These are phyloP conservation scores for Zaprionus capensis DNA, from an alignment of 1,140 invertebrate species.

Conservation along the genomic window DNA sequence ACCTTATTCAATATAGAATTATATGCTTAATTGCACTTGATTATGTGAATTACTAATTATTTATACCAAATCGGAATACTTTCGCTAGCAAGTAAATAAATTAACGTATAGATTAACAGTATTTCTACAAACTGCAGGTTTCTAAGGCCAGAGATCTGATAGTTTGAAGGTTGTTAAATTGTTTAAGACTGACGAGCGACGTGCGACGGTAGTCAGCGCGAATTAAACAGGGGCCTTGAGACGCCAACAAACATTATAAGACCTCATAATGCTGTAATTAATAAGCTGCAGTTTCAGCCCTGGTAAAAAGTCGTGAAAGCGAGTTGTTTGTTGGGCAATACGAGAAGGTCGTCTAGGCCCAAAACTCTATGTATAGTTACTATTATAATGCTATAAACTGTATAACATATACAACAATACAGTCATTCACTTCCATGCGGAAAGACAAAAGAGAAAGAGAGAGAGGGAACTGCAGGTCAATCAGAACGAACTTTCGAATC, in stretches of 20 bases:
- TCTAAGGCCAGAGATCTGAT: slow-evolving; percentile 9
- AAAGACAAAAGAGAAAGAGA: slow-evolving; percentile 24
- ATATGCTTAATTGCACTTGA: neutral
- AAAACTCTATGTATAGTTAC: slow-evolving; percentile 34
- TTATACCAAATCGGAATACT: neutral
- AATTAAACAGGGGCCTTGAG: slow-evolving; percentile 38
- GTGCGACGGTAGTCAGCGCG: slow-evolving; percentile 16
- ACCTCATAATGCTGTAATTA: slow-evolving; percentile 42
- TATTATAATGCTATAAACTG: slow-evolving; percentile 29
- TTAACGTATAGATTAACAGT: slow-evolving; percentile 1
- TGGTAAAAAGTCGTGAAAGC: slow-evolving; percentile 43
- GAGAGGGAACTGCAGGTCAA: slow-evolving; percentile 38
- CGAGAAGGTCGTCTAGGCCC: slow-evolving; percentile 51
- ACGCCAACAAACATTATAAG: slow-evolving; percentile 34
- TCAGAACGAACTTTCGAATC: slow-evolving; percentile 73
- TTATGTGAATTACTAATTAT: neutral
- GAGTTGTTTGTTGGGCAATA: slow-evolving; percentile 8
- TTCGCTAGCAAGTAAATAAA: neutral
- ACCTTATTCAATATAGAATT: neutral
- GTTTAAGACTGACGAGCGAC: slow-evolving; percentile 36
- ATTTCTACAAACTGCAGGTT: slow-evolving; percentile 3
- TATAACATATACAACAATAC: neutral
- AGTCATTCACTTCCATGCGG: slow-evolving; percentile 49
- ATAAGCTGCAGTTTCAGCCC: slow-evolving; percentile 31
- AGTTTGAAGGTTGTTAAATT: slow-evolving; percentile 32